Evolutionary conservation across 2,888 invertebrate species (phyloP).

Genomic region (Apodemia zela): DNA sequence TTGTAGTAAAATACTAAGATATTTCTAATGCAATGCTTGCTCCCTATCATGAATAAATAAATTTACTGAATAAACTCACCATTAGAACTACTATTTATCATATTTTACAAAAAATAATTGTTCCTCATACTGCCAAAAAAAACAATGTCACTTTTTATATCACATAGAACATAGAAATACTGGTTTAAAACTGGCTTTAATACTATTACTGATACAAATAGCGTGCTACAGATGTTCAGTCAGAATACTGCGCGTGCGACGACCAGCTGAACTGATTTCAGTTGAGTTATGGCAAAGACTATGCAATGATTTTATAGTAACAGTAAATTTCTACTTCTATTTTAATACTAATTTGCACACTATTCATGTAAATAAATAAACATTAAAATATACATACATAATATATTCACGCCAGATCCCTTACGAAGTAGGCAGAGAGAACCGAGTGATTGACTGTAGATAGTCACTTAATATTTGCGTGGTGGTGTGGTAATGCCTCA

Average conservation of each 20-base stretch:
- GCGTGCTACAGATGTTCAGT: neutral
- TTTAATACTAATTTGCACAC: too few relatives aligned
- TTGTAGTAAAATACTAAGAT: too few relatives aligned
- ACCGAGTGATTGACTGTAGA: too few relatives aligned
- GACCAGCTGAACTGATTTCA: conserved; percentile 6
- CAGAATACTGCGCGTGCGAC: conserved; percentile 2
- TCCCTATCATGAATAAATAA: too few relatives aligned
- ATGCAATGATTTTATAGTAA: neutral
- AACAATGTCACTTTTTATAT: too few relatives aligned
- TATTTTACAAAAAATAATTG: neutral
- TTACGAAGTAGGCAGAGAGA: too few relatives aligned
- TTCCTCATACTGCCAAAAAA: neutral
- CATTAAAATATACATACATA: too few relatives aligned
- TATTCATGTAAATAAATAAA: too few relatives aligned
- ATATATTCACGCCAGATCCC: too few relatives aligned
- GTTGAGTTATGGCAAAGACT: conserved; percentile 1
- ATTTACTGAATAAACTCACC: neutral
- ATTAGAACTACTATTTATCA: neutral
- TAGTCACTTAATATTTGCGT: too few relatives aligned
- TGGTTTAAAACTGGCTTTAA: neutral
- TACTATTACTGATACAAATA: neutral
- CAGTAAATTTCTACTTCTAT: neutral
- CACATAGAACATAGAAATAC: neutral
- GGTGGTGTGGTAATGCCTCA: too few relatives aligned
- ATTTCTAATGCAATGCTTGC: too few relatives aligned